A percentile compares a stretch with the other conserved stretches of the same genome.
These are phyloP conservation scores for Colius striatus DNA, from an alignment of 2,113 vertebrate genomes.

Conservation along the genomic window DNA sequence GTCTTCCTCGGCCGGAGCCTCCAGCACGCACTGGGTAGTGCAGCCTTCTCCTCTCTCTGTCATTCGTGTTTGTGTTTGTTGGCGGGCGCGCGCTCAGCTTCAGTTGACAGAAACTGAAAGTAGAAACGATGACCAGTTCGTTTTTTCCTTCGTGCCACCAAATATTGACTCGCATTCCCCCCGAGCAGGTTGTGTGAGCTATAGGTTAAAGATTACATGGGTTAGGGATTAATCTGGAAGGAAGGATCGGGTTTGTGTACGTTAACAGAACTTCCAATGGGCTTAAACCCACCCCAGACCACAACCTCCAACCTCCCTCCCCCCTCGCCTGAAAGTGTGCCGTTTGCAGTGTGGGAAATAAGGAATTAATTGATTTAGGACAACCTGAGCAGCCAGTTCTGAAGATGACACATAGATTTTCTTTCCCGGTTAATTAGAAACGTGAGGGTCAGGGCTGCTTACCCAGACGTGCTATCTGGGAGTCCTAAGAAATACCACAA, in stretches of 20 bases:
- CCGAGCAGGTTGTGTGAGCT: background rate
- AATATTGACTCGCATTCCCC: background rate
- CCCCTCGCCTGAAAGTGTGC: background rate
- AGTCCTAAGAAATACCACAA: background rate
- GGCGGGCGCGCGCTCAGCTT: slow-evolving; percentile 24
- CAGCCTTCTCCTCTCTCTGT: slow-evolving; percentile 56
- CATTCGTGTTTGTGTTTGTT: background rate
- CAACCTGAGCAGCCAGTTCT: background rate
- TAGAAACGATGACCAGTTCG: background rate
- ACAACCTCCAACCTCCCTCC: too few species aligned
- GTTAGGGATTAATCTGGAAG: background rate
- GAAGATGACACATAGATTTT: background rate
- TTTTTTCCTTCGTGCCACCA: background rate
- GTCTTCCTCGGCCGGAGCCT: background rate
- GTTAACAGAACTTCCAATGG: background rate
- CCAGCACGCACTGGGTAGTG: background rate
- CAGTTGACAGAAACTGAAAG: slow-evolving; percentile 62
- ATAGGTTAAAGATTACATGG: background rate
- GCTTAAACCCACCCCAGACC: background rate
- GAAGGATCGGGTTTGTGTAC: background rate
- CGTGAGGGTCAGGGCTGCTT: background rate
- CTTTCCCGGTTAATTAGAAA: background rate
- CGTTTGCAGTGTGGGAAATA: background rate
- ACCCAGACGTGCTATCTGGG: background rate
- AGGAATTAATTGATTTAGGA: background rate